phyloP scores from a whole-genome alignment of 2,113 vertebrate genomes.

The Oxygymnocypris stewartii region DNA sequence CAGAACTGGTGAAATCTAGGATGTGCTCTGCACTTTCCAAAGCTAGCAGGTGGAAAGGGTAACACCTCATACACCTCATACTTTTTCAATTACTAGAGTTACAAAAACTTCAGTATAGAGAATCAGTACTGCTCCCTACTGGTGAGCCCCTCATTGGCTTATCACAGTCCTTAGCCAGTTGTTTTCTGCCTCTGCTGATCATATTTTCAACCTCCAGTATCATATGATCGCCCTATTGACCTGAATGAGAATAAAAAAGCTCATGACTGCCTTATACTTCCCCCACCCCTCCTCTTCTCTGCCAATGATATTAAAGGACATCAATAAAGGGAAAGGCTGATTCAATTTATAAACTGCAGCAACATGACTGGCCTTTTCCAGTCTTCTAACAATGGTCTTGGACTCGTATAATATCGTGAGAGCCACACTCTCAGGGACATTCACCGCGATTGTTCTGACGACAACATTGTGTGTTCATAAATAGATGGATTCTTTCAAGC shows the following conservation, averaged over 20 bases:
- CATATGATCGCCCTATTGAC: constrained; percentile 12
- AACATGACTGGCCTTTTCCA: constrained; percentile 9
- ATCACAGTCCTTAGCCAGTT: neutral
- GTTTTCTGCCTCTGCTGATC: constrained; percentile 2
- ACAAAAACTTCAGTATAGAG: neutral
- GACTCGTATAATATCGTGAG: neutral
- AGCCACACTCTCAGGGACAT: constrained; percentile 10
- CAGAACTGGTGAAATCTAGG: constrained; percentile 25
- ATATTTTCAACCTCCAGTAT: constrained; percentile 22
- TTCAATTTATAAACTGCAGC: constrained; percentile 13
- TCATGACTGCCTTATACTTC: constrained; percentile 36
- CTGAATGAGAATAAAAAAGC: constrained; percentile 1
- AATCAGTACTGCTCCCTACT: constrained; percentile 41
- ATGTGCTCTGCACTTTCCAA: constrained; percentile 3
- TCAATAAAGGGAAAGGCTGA: constrained; percentile 24
- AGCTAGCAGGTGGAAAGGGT: constrained; percentile 24
- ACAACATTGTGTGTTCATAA: constrained; percentile 34
- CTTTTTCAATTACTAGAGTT: neutral
- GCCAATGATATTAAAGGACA: constrained; percentile 45
- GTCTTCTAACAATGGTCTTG: constrained; percentile 30
- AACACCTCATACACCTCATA: constrained; percentile 18
- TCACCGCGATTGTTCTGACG: neutral
- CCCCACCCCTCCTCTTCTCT: constrained; percentile 2
- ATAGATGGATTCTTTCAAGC: neutral
- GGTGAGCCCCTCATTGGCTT: neutral